Evolutionary conservation across 2,888 invertebrate species (phyloP).

Genomic region (Pristionchus entomophagus): DNA sequence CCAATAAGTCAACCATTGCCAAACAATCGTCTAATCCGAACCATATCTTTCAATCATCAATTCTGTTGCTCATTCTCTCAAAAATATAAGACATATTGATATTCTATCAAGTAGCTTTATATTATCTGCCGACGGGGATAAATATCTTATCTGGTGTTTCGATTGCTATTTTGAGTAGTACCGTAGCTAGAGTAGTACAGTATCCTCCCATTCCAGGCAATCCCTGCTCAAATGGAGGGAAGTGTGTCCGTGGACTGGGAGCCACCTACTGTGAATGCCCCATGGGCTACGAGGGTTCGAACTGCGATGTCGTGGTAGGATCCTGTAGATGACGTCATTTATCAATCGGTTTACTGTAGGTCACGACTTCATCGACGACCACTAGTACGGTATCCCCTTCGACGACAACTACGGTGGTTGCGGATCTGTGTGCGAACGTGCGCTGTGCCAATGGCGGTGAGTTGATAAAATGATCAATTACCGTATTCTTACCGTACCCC

Average conservation of each 20-base stretch:
- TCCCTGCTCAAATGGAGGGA: constrained; percentile 29
- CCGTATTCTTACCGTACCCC: not conserved
- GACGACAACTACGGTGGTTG: not conserved
- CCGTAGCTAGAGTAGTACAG: not conserved
- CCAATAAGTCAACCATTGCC: not conserved
- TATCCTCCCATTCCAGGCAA: not conserved
- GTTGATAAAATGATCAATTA: not conserved
- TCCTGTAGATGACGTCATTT: not conserved
- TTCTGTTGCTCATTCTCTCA: not conserved
- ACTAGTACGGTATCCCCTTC: not conserved
- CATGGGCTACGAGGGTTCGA: constrained; percentile 58
- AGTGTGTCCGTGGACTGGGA: constrained; percentile 50
- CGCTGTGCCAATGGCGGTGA: constrained; percentile 44
- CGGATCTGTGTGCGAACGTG: constrained; percentile 19
- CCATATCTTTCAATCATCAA: not conserved
- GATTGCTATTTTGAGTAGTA: not conserved
- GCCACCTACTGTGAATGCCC: constrained; percentile 61
- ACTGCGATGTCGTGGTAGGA: constrained; percentile 55
- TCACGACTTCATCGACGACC: not conserved
- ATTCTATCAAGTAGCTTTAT: no score
- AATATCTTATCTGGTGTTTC: not conserved
- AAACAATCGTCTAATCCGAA: not conserved
- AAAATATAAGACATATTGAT: no score
- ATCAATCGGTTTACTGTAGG: not conserved
- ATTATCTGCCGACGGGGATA: not conserved